Percentiles rank a stretch among this genome's conserved stretches.
These are phyloP conservation scores for Trachelipus rathkii DNA, from an alignment of 1,140 invertebrate genomes.

Conservation along the genomic window DNA sequence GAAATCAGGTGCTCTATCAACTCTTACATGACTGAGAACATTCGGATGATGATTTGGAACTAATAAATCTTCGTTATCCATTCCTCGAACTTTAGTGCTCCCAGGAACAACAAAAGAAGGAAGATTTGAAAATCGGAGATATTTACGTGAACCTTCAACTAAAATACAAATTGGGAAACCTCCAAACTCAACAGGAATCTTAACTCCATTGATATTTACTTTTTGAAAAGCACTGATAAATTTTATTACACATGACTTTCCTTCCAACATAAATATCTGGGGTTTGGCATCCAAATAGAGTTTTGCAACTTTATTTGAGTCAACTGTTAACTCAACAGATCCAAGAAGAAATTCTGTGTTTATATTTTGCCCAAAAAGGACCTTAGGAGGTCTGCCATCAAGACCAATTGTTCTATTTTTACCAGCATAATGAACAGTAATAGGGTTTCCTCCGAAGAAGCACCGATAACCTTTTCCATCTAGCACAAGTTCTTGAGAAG, in stretches of 20 bases:
- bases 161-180: conserved; percentile 83
- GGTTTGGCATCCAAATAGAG: conserved; percentile 81
- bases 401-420: conserved; percentile 69
- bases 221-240: conserved; percentile 72
- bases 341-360: conserved; percentile 73
- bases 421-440: conserved; percentile 75
- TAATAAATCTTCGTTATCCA: conserved; percentile 31
- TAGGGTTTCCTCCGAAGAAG: conserved; percentile 83
- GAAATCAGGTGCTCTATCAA: no score
- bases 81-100: conserved; percentile 38
- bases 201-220: conserved; percentile 74
- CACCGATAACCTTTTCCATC: conserved; percentile 82
- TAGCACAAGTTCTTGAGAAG: conserved; percentile 84
- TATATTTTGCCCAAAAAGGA: conserved; percentile 56
- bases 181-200: conserved; percentile 76
- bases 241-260: conserved; percentile 67
- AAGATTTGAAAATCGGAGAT: conserved; percentile 73
- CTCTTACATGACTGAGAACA: no score
- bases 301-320: conserved; percentile 68
- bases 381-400: conserved; percentile 75
- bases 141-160: conserved; percentile 73
- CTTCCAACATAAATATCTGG: conserved; percentile 66
- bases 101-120: conserved; percentile 64
- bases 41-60: no score
- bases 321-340: conserved; percentile 75